Base-by-base conservation (phyloP, 2,113 vertebrate species). In the Colius striatus region DNA sequence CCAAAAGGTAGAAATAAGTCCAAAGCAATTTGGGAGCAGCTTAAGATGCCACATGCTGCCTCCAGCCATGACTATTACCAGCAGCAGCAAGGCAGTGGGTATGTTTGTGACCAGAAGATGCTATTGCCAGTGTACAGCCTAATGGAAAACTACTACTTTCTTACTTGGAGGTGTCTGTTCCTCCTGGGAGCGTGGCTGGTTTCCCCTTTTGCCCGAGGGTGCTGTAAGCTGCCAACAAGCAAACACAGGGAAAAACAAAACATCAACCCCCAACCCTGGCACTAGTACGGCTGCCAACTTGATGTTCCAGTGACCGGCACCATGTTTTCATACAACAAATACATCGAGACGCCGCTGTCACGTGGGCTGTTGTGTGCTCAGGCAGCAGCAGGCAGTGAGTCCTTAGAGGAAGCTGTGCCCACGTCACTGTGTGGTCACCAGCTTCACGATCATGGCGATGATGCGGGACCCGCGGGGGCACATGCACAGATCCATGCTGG, bases 401-500 rank as follows among this genome's bases (percentile, higher is more conserved):
- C 51, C 66, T 36, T 17, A 30, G 3, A 70, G 75, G 29, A 36
- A 67, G 75, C 55, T 16, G 53, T 62, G 71, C 26, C 21, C n/a
- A 1, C 8, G 1, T 95, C 97, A 99, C 77, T 99, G 99, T 0
- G 99, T 99, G 62, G 98, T 98, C 91, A 99, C 98, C 11, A 99
- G 99, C 78, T 99, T 99, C 45, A 99, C 99, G 14, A 99, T 99
- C 97, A 98, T 99, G 75, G 96, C 96, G 43, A 99, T 99, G 97
- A 99, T 99, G 70, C 98, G 98, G 25, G 99, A 99, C 22, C 99
- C 99, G 4, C 99, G 98, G 19, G 99, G 99, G 84, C 99, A 99
- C 63, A 94, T 97, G 70, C 98, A 99, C 72, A 99, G 92, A 95
- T 99, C 99, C 94, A 99, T 99, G 97, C 98, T 99, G 4, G 99